A percentile compares a stretch with the other conserved stretches of the same genome.
These are phyloP conservation scores for Vannuccia rotundouncinata DNA, from an alignment of 2,888 invertebrate genomes.

Conservation along the genomic window DNA sequence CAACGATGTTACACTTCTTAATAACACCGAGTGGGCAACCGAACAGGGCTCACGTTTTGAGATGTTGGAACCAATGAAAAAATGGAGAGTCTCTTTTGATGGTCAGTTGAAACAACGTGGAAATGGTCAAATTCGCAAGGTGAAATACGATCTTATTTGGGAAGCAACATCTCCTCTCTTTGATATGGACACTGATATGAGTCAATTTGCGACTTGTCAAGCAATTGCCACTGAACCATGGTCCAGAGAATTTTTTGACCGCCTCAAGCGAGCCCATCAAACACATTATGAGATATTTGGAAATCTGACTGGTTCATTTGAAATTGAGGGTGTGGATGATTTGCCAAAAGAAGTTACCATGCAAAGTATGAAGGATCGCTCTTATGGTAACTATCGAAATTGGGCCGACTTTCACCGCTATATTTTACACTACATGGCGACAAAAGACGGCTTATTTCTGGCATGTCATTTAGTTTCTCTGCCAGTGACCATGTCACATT, in stretches of 20 bases:
- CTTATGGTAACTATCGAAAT: conserved; percentile 65
- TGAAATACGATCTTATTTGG: conserved; percentile 65
- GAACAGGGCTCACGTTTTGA: conserved; percentile 67
- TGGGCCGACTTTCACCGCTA: conserved; percentile 71
- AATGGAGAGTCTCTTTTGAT: conserved; percentile 66
- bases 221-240: conserved; percentile 71
- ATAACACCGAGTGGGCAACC: conserved; percentile 59
- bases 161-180: conserved; percentile 64
- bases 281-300: conserved; percentile 79
- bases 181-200: conserved; percentile 69
- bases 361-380: conserved; percentile 71
- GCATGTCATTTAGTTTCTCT: conserved; percentile 71
- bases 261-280: conserved; percentile 66
- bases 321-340: conserved; percentile 60
- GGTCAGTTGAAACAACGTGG: conserved; percentile 63
- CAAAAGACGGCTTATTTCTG: conserved; percentile 66
- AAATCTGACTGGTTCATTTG: conserved; percentile 62
- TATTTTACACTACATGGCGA: conserved; percentile 69
- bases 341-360: conserved; percentile 59
- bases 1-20: conserved; percentile 62
- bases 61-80: conserved; percentile 68
- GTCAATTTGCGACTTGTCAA: conserved; percentile 64
- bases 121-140: conserved; percentile 44
- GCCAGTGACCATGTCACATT: conserved; percentile 57
- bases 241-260: conserved; percentile 66